phyloP scores from a whole-genome alignment of 2,797 vertebrate species.

The Catostomus latipinnis region DNA sequence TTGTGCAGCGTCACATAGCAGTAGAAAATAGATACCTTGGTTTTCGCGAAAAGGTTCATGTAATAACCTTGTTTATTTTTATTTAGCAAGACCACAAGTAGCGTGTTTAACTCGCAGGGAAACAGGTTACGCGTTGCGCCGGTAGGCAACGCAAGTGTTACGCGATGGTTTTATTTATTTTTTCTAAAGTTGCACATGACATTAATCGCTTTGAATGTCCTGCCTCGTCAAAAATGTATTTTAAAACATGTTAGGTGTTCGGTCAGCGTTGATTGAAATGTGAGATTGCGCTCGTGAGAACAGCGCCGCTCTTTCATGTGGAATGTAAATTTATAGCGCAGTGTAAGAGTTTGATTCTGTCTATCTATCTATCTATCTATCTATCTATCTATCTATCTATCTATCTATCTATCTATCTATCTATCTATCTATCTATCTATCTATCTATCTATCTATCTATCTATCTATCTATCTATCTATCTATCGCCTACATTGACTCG shows the following conservation, averaged over 20 bases:
- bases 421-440: background rate
- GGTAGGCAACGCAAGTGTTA: too few relatives aligned
- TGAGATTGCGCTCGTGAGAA: background rate
- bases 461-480: background rate
- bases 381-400: background rate
- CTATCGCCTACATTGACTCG: background rate
- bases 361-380: too few relatives aligned
- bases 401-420: slow-evolving; percentile 4
- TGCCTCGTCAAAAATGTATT: background rate
- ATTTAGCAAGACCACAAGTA: too few relatives aligned
- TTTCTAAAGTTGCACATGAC: background rate
- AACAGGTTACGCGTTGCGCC: too few relatives aligned
- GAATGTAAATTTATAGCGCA: background rate
- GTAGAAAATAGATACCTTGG: too few relatives aligned
- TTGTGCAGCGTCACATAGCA: too few relatives aligned
- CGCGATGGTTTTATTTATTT: too few relatives aligned
- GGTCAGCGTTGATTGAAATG: background rate
- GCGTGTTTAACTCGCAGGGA: too few relatives aligned
- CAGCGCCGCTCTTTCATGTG: background rate
- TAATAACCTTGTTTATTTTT: too few relatives aligned
- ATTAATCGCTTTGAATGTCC: background rate
- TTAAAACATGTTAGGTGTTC: background rate
- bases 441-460: background rate
- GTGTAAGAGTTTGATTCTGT: background rate
- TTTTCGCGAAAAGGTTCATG: too few relatives aligned